phyloP scores from a whole-genome alignment of 2,113 vertebrate genomes.

The Rhagologus leucostigma region DNA sequence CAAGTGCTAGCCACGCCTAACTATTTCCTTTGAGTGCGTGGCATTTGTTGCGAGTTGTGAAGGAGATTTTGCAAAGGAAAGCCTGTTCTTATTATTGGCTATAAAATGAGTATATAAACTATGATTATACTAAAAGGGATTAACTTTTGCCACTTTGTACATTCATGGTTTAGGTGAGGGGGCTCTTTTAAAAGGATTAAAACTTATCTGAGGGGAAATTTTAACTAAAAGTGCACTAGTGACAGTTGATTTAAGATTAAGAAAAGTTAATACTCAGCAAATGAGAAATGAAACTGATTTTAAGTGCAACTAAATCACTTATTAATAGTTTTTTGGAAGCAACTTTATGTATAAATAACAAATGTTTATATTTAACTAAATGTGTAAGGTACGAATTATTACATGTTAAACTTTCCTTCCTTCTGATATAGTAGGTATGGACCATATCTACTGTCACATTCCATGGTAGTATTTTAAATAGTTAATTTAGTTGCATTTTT shows the following conservation, averaged over 20 bases:
- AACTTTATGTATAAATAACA: slow-evolving; percentile 86
- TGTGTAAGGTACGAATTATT: slow-evolving; percentile 80
- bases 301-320: slow-evolving; percentile 82
- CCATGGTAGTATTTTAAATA: slow-evolving; percentile 76
- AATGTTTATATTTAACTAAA: slow-evolving; percentile 88
- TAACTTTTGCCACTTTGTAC: slow-evolving; percentile 84
- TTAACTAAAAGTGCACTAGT: slow-evolving; percentile 78
- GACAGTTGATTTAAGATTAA: slow-evolving; percentile 74
- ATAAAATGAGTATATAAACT: slow-evolving; percentile 80
- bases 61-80: slow-evolving; percentile 85
- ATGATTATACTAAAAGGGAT: slow-evolving; percentile 90
- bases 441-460: slow-evolving; percentile 76
- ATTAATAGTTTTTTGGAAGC: slow-evolving; percentile 83
- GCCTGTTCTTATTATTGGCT: slow-evolving; percentile 75
- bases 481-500: slow-evolving; percentile 73
- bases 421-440: slow-evolving; percentile 69
- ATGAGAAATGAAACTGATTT: slow-evolving; percentile 74
- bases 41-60: slow-evolving; percentile 76
- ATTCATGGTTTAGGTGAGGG: slow-evolving; percentile 86
- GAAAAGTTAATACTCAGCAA: slow-evolving; percentile 76
- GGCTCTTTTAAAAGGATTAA: slow-evolving; percentile 77
- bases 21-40: slow-evolving; percentile 72
- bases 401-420: slow-evolving; percentile 74
- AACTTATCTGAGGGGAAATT: slow-evolving; percentile 81
- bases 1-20: slow-evolving; percentile 79